Evolutionary conservation across 2,888 invertebrate genomes (phyloP).

Genomic region (Dynastes maya): DNA sequence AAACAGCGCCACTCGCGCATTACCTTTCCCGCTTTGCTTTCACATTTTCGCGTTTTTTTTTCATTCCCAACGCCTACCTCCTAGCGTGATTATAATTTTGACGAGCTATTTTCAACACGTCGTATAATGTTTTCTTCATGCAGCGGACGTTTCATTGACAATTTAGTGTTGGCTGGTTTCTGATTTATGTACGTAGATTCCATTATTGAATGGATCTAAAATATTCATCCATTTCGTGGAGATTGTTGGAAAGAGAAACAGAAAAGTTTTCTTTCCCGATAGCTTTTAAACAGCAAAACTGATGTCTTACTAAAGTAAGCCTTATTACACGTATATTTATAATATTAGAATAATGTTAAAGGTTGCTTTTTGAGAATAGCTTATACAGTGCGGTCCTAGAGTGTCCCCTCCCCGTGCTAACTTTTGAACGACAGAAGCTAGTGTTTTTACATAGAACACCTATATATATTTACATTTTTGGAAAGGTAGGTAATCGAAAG

Average conservation of each 20-base stretch:
- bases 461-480: too few relatives aligned
- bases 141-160: conserved; percentile 17
- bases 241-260: background rate
- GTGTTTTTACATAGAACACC: too few relatives aligned
- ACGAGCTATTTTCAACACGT: conserved; percentile 17
- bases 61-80: background rate
- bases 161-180: conserved; percentile 11
- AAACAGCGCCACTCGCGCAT: conserved; percentile 6
- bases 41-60: conserved; percentile 18
- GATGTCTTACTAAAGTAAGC: too few relatives aligned
- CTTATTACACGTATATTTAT: too few relatives aligned
- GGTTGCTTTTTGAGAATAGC: too few relatives aligned
- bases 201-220: conserved; percentile 16
- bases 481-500: too few relatives aligned
- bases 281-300: too few relatives aligned
- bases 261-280: background rate
- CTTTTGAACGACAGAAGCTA: too few relatives aligned
- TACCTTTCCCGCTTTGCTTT: conserved; percentile 5
- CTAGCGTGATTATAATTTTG: conserved; percentile 37
- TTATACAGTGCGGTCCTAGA: too few relatives aligned
- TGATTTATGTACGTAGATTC: background rate
- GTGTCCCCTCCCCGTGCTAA: too few relatives aligned
- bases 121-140: conserved; percentile 6
- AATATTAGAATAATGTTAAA: too few relatives aligned
- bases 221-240: background rate